Base-by-base conservation (phyloP, 2,797 vertebrate species). In the Aeoliscus strigatus region DNA sequence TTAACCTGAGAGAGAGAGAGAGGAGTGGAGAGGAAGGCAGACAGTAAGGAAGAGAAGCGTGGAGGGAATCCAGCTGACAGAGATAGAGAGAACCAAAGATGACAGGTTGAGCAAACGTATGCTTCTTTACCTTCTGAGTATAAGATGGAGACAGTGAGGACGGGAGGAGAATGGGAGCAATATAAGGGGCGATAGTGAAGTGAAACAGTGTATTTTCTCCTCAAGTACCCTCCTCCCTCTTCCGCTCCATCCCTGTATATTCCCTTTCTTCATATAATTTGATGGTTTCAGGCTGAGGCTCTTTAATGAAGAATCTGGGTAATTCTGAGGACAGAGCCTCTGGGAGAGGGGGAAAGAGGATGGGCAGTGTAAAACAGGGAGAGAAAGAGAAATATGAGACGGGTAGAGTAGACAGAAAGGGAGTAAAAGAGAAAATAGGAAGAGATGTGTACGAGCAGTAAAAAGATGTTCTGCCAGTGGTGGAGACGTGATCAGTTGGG, bases 281-380 rank as follows among this genome's bases (percentile, higher is more conserved):
- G 61, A 73, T 77, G 57, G 56, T 73, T 80, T 69, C 63, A 52
- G 74, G 63, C 69, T 57, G 59, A 69, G n/a, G 59, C 60, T 68
- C 67, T 70, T 80, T 78, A 81, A 82, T 73, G 69, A 82, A 78
- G 58, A 81, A 79, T 73, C 56, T 73, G 69, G 70, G 74, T 78
- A 72, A 83, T 71, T 70, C 73, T 74, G 64, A 65, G 73, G 74
- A 79, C 71, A 71, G 61, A 51, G 66, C 80, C 67, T 67, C 50
- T 62, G 75, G 70, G 75, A 78, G 31, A 14, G 29, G 27, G 28
- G 11, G 27, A 34, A 36, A 40, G 43, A 39, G 24, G 57, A 21
- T 35, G 44, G 46, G 33, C 18, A 54, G 32, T 41, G 46, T 50
- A 39, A 36, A 69, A 70, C 13, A 21, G 48, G 47, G 29, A 55